These are phyloP conservation scores for Heterocephalus glaber DNA, from an alignment of 2,113 vertebrate genomes.

Conservation along the genomic window DNA sequence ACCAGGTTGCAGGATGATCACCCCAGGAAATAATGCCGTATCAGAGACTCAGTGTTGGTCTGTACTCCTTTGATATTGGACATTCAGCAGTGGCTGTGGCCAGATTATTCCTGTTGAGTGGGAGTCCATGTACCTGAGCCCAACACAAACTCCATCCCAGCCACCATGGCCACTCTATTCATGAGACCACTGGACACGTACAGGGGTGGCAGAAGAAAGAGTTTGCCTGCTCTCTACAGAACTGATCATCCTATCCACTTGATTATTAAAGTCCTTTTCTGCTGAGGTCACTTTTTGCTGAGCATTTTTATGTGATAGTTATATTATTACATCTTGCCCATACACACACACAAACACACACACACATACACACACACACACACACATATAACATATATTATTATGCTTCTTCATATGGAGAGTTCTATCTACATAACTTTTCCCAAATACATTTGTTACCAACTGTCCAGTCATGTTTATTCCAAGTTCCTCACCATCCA, in stretches of 20 bases:
- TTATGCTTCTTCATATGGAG: background rate
- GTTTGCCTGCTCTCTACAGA: background rate
- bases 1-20: background rate
- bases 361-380: no score
- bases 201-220: background rate
- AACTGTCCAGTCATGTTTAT: background rate
- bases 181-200: background rate
- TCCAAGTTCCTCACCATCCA: background rate
- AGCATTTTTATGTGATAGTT: background rate
- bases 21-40: background rate
- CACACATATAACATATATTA: no score
- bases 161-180: background rate
- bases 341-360: no score
- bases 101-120: no score
- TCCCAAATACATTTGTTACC: background rate
- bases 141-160: background rate
- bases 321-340: background rate
- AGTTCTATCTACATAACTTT: background rate
- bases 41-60: background rate
- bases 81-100: background rate
- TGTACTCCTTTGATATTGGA: background rate
- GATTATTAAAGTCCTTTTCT: background rate
- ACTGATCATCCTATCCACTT: background rate
- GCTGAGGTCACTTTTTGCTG: background rate
- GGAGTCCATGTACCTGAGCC: background rate